Base-by-base conservation (phyloP, 2,888 invertebrate species). In the Incurvaria masculella region DNA sequence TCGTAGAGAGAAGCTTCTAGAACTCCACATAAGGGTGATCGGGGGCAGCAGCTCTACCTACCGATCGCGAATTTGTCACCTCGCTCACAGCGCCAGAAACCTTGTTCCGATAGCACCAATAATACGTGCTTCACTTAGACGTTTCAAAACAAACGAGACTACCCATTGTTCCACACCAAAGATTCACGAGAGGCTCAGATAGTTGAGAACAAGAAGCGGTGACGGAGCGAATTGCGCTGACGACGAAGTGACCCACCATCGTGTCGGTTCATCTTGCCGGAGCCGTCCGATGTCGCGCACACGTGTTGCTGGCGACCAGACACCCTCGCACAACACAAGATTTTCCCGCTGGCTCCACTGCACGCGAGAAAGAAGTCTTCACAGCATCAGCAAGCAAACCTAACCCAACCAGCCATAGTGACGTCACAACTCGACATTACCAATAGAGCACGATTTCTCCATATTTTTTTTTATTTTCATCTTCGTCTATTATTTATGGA, bases 191-290 rank as follows among this genome's bases (percentile, higher is more conserved):
- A n/a, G n/a, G n/a, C n/a, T n/a, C n/a, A n/a, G n/a, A n/a, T n/a
- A n/a, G n/a, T n/a, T n/a, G n/a, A n/a, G n/a, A n/a, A n/a, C 42
- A 21, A 16, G 10, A 50, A 42, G 17, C 11, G 10, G 41, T 38
- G n/a, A 38, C 21, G 21, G 14, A 60, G 59, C 68, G 68, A 68
- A 67, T 68, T 58, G 65, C 64, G 65, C 62, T 74, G 74, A 74
- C 72, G 74, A 78, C 33, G 11, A n/a, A 6, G 14, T n/a, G 14
- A 74, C 73, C 89, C 91, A 86, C 95, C 95, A 87, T 92, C 92
- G 90, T 92, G 92, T 84, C 91, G 90, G 87, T 89, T 92, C 92
- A 92, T 92, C 88, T 84, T 85, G 33, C 14, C 8, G 33, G 11
- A 8, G 14, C 33, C 14, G 33, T n/a, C 8, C 33, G 14, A 33